Percentiles rank a stretch among this genome's conserved stretches.
Conservation (phyloP, 2,797 vertebrate genomes). For the Sylvilagus floridanus region DNA sequence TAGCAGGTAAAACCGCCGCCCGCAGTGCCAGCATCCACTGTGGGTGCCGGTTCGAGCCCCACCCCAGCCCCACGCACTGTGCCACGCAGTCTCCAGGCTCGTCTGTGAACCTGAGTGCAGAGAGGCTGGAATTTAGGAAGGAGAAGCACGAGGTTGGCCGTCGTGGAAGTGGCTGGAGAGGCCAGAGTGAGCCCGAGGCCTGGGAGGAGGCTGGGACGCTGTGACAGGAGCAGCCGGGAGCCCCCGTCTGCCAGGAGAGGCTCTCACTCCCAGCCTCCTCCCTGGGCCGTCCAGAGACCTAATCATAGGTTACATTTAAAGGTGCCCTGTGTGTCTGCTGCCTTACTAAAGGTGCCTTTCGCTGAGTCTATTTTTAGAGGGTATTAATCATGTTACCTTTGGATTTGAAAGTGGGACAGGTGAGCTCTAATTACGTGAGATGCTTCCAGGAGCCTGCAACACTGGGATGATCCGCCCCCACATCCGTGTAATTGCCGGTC, state of each 20-base stretch:
- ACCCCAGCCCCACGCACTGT: no score
- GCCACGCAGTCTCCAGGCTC: no score
- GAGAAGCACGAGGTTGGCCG: not conserved
- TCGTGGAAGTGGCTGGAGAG: not conserved
- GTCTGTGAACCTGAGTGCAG: not conserved
- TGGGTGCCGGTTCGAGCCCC: no score
- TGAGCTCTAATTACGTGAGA: slow-evolving; percentile 49
- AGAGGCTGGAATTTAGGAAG: not conserved
- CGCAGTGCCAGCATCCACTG: no score
- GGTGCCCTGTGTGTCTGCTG: not conserved
- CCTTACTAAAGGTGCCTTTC: slow-evolving; percentile 10
- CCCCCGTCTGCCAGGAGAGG: not conserved
- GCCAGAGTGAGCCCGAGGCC: rapidly evolving
- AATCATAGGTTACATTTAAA: slow-evolving; percentile 49
- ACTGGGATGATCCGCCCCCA: not conserved
- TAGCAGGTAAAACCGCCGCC: no score
- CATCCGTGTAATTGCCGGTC: not conserved
- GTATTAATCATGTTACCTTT: slow-evolving; percentile 64
- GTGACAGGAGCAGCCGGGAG: not conserved
- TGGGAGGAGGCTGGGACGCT: rapidly evolving
- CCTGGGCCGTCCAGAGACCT: not conserved
- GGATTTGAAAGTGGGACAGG: slow-evolving; percentile 46
- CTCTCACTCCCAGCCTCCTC: not conserved
- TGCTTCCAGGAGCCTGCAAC: not conserved
- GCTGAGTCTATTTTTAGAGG: slow-evolving; percentile 62